phyloP scores from a whole-genome alignment of 2,888 invertebrate genomes.

The Hydropsyche betteni region DNA sequence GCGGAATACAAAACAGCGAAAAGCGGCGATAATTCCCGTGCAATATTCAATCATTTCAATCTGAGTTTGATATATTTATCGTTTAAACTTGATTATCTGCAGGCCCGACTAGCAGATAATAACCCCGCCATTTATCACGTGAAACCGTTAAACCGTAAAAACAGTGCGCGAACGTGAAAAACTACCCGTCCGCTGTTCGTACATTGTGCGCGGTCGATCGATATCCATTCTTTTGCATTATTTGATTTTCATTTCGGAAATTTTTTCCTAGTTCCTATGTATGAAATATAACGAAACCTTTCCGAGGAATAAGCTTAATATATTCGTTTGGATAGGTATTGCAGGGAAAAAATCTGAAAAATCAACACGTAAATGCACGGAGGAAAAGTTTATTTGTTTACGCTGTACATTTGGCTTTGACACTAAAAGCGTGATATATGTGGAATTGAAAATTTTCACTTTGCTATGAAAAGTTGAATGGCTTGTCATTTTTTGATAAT shows the following conservation, averaged over 20 bases:
- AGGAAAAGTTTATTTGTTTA: constrained; percentile 13
- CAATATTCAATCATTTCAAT: constrained; percentile 45
- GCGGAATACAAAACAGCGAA: not conserved
- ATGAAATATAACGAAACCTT: too few relatives aligned
- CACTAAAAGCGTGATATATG: constrained; percentile 27
- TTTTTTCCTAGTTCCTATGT: too few relatives aligned
- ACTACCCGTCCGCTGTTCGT: not conserved
- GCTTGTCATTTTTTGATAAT: too few relatives aligned
- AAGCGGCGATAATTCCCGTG: constrained; percentile 19
- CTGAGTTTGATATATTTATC: constrained; percentile 48
- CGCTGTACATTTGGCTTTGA: constrained; percentile 19
- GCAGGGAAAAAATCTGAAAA: constrained; percentile 14
- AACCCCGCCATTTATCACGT: constrained; percentile 39
- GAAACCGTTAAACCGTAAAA: constrained; percentile 16
- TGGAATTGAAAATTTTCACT: constrained; percentile 4
- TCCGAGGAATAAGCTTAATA: too few relatives aligned
- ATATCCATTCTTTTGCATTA: too few relatives aligned
- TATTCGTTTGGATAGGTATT: not conserved
- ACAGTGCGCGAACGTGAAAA: not conserved
- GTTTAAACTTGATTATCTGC: constrained; percentile 44
- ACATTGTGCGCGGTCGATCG: too few relatives aligned
- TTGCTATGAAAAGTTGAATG: not conserved
- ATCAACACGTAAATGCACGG: constrained; percentile 23
- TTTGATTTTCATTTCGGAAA: too few relatives aligned
- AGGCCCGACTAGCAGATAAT: constrained; percentile 39